phyloP scores from a whole-genome alignment of 2,797 vertebrate species.

The Hephaestus fuliginosus region DNA sequence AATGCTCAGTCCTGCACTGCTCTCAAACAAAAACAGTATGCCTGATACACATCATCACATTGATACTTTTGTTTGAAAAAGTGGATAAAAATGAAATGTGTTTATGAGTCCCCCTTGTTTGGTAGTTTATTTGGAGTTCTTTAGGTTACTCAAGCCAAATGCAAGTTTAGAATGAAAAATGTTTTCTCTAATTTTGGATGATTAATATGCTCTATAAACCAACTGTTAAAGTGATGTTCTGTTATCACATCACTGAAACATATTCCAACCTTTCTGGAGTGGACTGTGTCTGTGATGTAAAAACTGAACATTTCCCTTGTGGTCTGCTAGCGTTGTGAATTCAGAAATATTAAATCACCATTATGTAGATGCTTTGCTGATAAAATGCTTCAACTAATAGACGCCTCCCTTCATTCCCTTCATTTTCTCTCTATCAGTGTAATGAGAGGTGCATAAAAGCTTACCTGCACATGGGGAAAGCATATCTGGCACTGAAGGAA shows the following conservation, averaged over 20 bases:
- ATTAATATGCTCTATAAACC: not conserved
- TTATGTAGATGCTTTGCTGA: conserved; percentile 38
- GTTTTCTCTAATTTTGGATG: conserved; percentile 5
- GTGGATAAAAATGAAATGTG: not conserved
- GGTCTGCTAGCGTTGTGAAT: conserved; percentile 6
- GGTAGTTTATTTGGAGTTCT: conserved; percentile 5
- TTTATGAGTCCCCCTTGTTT: conserved; percentile 11
- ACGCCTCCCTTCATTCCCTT: conserved; percentile 36
- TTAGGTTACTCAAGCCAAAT: conserved; percentile 9
- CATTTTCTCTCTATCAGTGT: conserved; percentile 84
- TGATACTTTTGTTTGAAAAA: conserved; percentile 4
- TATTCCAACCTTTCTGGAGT: conserved; percentile 7
- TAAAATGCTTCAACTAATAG: conserved; percentile 29
- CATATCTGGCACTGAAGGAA: conserved; percentile 86
- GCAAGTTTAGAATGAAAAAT: conserved; percentile 5
- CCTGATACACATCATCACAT: conserved; percentile 1
- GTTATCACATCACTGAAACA: conserved; percentile 17
- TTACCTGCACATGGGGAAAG: conserved; percentile 92
- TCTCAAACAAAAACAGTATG: conserved; percentile 16
- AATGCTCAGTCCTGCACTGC: not conserved
- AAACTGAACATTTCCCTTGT: conserved; percentile 31
- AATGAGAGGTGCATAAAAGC: conserved; percentile 90
- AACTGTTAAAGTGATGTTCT: not conserved
- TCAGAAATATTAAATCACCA: conserved; percentile 27
- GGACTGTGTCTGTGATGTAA: not conserved